A percentile compares a stretch with the other conserved stretches of the same genome.
phyloP scores from a whole-genome alignment of 2,113 vertebrate genomes.

The Nematolebias whitei region DNA sequence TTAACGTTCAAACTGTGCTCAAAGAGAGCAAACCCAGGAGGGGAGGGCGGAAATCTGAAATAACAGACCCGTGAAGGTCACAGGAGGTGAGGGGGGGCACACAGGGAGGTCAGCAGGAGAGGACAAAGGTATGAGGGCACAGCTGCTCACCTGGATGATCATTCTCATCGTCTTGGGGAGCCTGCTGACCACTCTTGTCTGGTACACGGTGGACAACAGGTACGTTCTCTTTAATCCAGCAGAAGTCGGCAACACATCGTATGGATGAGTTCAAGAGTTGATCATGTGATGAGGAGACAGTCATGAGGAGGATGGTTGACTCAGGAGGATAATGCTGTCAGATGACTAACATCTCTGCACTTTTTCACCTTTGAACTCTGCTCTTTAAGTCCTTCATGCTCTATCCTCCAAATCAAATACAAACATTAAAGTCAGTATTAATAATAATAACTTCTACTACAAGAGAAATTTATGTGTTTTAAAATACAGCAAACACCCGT shows the following conservation, averaged over 20 bases:
- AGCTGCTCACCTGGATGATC: slow-evolving; percentile 46
- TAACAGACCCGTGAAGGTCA: background rate
- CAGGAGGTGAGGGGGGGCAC: slow-evolving; percentile 3
- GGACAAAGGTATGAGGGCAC: slow-evolving; percentile 55
- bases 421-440: too few relatives aligned
- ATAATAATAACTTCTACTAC: too few relatives aligned
- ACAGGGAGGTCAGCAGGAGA: slow-evolving; percentile 12
- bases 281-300: background rate
- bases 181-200: slow-evolving; percentile 58
- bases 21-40: background rate
- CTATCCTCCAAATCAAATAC: too few relatives aligned
- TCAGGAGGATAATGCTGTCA: background rate
- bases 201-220: slow-evolving; percentile 52
- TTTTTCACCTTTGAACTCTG: too few relatives aligned
- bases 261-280: too few relatives aligned
- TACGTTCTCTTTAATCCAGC: slow-evolving; percentile 36
- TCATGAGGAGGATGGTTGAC: background rate
- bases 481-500: too few relatives aligned
- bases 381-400: too few relatives aligned
- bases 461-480: too few relatives aligned
- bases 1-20: background rate
- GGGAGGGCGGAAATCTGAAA: slow-evolving; percentile 1
- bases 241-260: too few relatives aligned
- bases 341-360: background rate
- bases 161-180: slow-evolving; percentile 54